Evolutionary conservation across 2,888 invertebrate genomes (phyloP), one percentile per base, ranked within the genome.

Genomic region (Mantis religiosa): DNA sequence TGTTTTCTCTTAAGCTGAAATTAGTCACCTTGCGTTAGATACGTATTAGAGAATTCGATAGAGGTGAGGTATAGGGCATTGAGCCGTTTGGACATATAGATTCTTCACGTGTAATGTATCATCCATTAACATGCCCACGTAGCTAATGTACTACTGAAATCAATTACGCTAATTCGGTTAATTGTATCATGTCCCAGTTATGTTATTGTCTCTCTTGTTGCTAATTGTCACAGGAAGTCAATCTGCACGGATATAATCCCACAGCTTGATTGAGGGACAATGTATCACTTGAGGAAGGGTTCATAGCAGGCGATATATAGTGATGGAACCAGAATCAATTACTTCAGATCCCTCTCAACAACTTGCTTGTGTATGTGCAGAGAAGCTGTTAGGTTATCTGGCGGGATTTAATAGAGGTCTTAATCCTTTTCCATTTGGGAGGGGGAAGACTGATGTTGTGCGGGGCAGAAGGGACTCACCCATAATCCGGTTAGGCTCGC

Each of bases 401-500:
- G 15, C 54, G 88, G 20, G 89, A 89, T 89, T 89, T 89, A 89
- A 89, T 89, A 87, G 84, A 28, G 54, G 34, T n/a, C 87, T 84
- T 85, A 89, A 88, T 89, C 88, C 89, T 89, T 87, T 34, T 88
- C 85, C 54, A 84, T 28, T 47, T 54, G 84, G 28, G 82, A 28
- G 85, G 88, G n/a, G 82, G 85, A 41, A 84, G 88, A 47, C 28
- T 83, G 34, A 83, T 82, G 84, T 71, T 71, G 54, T 25, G 54
- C 25, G 54, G 54, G 25, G 54, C 54, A 71, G 54, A 71, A 71
- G 84, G 82, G 85, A 14, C 71, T 28, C 83, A 41, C 88, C 83
- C 84, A 83, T 90, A 90, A 90, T 89, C 90, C 90, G 89, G 89
- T 90, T 89, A 89, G 87, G 84, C 34, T 88, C 82, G 83, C 88